A percentile compares a stretch with the other conserved stretches of the same genome.
Evolutionary conservation across 2,797 vertebrate species (phyloP).

Genomic region (Ctenosaura bakeri): DNA sequence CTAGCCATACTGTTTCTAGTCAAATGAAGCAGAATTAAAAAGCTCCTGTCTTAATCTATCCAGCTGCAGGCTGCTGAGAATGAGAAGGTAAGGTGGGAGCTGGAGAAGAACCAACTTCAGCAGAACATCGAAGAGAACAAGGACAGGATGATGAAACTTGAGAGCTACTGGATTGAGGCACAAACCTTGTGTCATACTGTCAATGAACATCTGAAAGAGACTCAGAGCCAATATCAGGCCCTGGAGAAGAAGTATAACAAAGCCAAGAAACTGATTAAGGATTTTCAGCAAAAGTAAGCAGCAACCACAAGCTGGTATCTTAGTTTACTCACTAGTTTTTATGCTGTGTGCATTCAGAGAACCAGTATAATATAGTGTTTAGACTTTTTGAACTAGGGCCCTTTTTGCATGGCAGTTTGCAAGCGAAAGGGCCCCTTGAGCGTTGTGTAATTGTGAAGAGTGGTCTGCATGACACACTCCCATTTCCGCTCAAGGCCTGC

Average conservation of each 20-base stretch:
- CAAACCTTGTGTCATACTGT: slow-evolving; percentile 97
- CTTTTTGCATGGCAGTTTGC: too few species aligned
- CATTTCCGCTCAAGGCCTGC: too few species aligned
- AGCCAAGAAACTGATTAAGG: slow-evolving; percentile 98
- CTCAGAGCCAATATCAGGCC: slow-evolving; percentile 95
- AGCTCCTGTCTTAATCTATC: slow-evolving; percentile 58
- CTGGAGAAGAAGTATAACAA: slow-evolving; percentile 99
- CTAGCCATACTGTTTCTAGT: neutral
- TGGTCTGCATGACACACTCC: too few species aligned
- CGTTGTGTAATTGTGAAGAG: too few species aligned
- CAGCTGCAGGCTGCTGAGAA: slow-evolving; percentile 94
- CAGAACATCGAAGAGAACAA: slow-evolving; percentile 99
- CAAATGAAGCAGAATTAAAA: slow-evolving; percentile 29
- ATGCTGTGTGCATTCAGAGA: slow-evolving; percentile 40
- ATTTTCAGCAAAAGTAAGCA: slow-evolving; percentile 98
- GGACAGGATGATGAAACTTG: slow-evolving; percentile 96
- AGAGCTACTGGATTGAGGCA: slow-evolving; percentile 99
- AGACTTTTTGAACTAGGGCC: neutral
- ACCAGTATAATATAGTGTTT: neutral
- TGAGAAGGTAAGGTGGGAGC: slow-evolving; percentile 97
- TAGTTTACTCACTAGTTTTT: slow-evolving; percentile 22
- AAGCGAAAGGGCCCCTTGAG: too few species aligned
- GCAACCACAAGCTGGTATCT: slow-evolving; percentile 31
- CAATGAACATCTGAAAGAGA: slow-evolving; percentile 98
- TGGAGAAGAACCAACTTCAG: slow-evolving; percentile 95